Percentiles rank a stretch among this genome's conserved stretches.
These are phyloP conservation scores for Bettongia penicillata DNA, from an alignment of 2,113 vertebrate genomes.

Conservation along the genomic window DNA sequence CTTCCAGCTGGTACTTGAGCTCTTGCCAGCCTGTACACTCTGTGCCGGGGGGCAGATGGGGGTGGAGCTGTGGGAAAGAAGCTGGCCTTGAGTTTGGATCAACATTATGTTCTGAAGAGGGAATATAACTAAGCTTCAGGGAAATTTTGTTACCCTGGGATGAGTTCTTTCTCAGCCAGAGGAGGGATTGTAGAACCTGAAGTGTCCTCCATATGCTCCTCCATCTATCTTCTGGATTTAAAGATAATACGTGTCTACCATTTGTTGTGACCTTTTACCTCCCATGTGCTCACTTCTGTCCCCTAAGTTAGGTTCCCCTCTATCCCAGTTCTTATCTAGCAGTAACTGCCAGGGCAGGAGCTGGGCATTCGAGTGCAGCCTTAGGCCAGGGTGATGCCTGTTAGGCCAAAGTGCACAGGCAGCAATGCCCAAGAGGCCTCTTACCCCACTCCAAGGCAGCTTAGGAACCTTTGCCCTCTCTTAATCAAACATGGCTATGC, in stretches of 20 bases:
- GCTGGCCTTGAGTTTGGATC: not conserved
- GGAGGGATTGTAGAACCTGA: not conserved
- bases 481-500: conserved; percentile 48
- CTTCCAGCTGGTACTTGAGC: conserved; percentile 66
- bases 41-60: conserved; percentile 31
- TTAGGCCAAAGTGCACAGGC: conserved; percentile 68
- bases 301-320: conserved; percentile 46
- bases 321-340: conserved; percentile 46
- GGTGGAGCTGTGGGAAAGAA: conserved; percentile 33
- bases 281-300: conserved; percentile 19
- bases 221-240: not conserved
- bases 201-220: not conserved
- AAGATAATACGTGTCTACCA: not conserved
- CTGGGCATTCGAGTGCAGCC: conserved; percentile 43
- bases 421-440: not conserved
- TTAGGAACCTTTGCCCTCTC: conserved; percentile 49
- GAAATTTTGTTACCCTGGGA: not conserved
- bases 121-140: not conserved
- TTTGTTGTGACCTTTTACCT: conserved; percentile 12
- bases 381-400: conserved; percentile 35
- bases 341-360: conserved; percentile 42
- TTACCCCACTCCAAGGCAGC: conserved; percentile 21
- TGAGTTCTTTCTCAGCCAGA: not conserved
- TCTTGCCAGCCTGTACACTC: not conserved
- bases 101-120: conserved; percentile 6